Percentiles rank a stretch among this genome's conserved stretches.
phyloP scores from a whole-genome alignment of 2,888 invertebrate genomes.

The Anthoptus insignis region DNA sequence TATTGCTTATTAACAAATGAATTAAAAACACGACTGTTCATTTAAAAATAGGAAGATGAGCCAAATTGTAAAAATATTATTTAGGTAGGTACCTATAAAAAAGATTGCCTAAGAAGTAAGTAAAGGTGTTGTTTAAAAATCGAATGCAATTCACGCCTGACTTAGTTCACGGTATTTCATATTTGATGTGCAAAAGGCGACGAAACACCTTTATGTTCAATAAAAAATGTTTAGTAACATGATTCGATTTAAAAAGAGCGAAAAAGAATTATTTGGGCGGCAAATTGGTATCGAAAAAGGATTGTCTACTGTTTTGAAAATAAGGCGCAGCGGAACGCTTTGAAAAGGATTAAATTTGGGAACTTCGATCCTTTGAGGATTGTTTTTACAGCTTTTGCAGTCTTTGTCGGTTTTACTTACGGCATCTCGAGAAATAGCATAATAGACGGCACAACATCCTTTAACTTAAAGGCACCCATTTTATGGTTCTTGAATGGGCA shows the following conservation, averaged over 20 bases:
- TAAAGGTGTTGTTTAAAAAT: not conserved
- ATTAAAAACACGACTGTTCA: too few species aligned
- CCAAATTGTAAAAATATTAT: not conserved
- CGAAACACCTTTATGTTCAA: constrained; percentile 35
- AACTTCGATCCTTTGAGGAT: constrained; percentile 66
- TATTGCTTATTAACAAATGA: too few species aligned
- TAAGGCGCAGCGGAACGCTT: constrained; percentile 74
- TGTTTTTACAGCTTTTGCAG: constrained; percentile 84
- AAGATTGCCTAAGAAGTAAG: not conserved
- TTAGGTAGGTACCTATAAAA: too few species aligned
- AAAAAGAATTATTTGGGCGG: constrained; percentile 77
- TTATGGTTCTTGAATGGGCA: constrained; percentile 73
- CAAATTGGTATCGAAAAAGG: constrained; percentile 83
- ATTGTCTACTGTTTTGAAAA: constrained; percentile 85
- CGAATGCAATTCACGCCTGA: constrained; percentile 7
- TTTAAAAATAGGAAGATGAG: too few species aligned
- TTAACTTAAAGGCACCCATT: constrained; percentile 64
- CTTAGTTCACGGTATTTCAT: constrained; percentile 19
- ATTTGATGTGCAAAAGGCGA: constrained; percentile 33
- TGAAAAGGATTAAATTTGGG: constrained; percentile 78
- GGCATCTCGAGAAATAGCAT: constrained; percentile 61
- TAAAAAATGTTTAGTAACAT: constrained; percentile 71
- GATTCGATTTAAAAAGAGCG: constrained; percentile 62
- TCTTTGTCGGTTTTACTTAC: constrained; percentile 81
- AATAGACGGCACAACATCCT: constrained; percentile 62